A percentile compares a stretch with the other conserved stretches of the same genome.
Evolutionary conservation across 1,140 invertebrate genomes (phyloP).

Genomic region (Sycophaga agraensis): DNA sequence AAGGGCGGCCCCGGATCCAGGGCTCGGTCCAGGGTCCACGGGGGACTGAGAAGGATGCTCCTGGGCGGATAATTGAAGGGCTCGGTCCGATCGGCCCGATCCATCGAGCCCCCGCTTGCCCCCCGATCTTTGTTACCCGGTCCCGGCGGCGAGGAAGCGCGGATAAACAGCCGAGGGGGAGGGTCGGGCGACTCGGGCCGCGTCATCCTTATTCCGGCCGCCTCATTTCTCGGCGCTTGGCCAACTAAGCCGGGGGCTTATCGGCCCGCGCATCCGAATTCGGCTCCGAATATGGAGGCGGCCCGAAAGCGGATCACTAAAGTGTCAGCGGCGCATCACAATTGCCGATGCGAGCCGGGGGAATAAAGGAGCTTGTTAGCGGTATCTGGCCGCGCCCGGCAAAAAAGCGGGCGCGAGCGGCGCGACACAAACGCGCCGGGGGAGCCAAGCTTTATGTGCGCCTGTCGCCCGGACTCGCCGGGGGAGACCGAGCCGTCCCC

Average conservation of each 20-base stretch:
- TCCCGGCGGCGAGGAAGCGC: background rate
- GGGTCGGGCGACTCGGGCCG: too few relatives aligned
- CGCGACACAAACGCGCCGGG: background rate
- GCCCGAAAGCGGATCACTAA: constrained; percentile 43
- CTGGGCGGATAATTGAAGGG: too few relatives aligned
- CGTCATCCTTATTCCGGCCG: constrained; percentile 1
- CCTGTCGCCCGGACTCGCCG: too few relatives aligned
- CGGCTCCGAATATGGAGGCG: constrained; percentile 38
- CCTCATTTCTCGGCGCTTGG: constrained; percentile 1
- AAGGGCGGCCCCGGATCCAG: too few relatives aligned
- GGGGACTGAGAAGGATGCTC: too few relatives aligned
- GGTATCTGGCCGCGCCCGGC: constrained; percentile 34
- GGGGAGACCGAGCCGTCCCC: too few relatives aligned
- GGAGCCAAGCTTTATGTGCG: too few relatives aligned
- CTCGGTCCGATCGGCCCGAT: too few relatives aligned
- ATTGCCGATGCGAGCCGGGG: constrained; percentile 34
- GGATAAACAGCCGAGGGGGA: background rate
- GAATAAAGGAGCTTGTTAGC: constrained; percentile 38
- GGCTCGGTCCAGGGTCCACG: too few relatives aligned
- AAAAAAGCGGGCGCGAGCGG: background rate
- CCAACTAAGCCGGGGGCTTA: constrained; percentile 18
- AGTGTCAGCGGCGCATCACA: constrained; percentile 45
- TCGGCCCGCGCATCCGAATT: constrained; percentile 16
- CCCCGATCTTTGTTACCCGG: too few relatives aligned
- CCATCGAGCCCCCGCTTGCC: too few relatives aligned